These are phyloP conservation scores for Drosophila pseudotakahashii DNA, from an alignment of 2,888 invertebrate genomes.

Conservation along the genomic window DNA sequence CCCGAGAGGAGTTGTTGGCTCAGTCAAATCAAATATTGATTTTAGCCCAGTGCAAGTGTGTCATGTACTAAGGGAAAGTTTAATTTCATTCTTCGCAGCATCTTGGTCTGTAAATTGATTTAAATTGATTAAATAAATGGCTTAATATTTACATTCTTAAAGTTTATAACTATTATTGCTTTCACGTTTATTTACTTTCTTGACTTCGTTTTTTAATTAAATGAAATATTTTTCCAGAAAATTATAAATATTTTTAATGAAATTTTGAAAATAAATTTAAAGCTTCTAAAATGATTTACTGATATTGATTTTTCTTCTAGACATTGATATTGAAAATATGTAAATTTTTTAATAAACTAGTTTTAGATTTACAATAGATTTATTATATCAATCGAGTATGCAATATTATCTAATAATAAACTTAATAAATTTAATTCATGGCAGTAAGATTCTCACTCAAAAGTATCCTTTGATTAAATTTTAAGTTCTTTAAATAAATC, in stretches of 20 bases:
- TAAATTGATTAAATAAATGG: background rate
- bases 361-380: no score
- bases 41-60: constrained; percentile 19
- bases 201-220: background rate
- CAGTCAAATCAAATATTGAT: constrained; percentile 39
- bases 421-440: no score
- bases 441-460: no score
- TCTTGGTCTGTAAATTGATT: constrained; percentile 1
- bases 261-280: no score
- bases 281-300: no score
- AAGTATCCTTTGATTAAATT: no score
- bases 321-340: background rate
- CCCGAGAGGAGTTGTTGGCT: constrained; percentile 1
- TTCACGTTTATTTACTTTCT: background rate
- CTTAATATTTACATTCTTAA: background rate
- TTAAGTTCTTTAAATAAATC: no score
- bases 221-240: background rate
- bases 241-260: background rate
- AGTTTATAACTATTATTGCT: background rate
- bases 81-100: constrained; percentile 19
- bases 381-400: no score
- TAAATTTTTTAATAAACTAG: no score
- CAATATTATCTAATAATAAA: no score
- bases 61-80: constrained; percentile 10
- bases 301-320: no score